Conservation (phyloP, 2,888 invertebrate species). For the Drosophila kambysellisi region DNA sequence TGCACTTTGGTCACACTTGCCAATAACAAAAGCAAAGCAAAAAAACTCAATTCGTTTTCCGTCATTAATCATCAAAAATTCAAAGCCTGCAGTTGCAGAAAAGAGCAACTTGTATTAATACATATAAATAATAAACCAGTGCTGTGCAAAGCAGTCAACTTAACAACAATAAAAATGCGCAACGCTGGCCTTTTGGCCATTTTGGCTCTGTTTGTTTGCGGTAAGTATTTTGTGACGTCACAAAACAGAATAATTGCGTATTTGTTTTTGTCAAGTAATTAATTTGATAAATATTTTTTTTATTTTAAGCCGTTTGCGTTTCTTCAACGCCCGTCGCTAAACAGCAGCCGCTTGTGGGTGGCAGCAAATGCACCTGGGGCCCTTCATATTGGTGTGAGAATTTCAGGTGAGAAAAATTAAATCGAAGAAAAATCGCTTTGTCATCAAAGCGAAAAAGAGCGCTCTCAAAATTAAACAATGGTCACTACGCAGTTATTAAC, state of each 20-base stretch:
- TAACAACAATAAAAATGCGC: slow-evolving; percentile 82
- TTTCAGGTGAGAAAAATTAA: slow-evolving; percentile 76
- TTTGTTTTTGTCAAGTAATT: slow-evolving; percentile 24
- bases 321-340: slow-evolving; percentile 55
- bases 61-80: slow-evolving; percentile 53
- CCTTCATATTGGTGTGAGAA: slow-evolving; percentile 91
- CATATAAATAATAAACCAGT: slow-evolving; percentile 15
- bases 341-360: slow-evolving; percentile 85
- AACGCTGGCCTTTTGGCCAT: slow-evolving; percentile 85
- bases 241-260: slow-evolving; percentile 41
- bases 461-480: slow-evolving; percentile 40
- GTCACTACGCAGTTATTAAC: slow-evolving; percentile 59
- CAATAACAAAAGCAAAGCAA: slow-evolving; percentile 44
- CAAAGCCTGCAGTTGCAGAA: slow-evolving; percentile 46
- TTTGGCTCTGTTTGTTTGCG: slow-evolving; percentile 85
- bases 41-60: slow-evolving; percentile 28
- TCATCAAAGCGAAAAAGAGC: slow-evolving; percentile 43
- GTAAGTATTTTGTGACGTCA: slow-evolving; percentile 80
- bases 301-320: slow-evolving; percentile 53
- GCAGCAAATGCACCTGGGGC: slow-evolving; percentile 91
- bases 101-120: slow-evolving; percentile 19
- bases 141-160: not conserved
- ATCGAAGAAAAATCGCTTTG: slow-evolving; percentile 50
- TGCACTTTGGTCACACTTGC: slow-evolving; percentile 28
- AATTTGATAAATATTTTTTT: not conserved